Evolutionary conservation across 2,113 vertebrate species (phyloP).

Genomic region (Cynoglossus semilaevis): DNA sequence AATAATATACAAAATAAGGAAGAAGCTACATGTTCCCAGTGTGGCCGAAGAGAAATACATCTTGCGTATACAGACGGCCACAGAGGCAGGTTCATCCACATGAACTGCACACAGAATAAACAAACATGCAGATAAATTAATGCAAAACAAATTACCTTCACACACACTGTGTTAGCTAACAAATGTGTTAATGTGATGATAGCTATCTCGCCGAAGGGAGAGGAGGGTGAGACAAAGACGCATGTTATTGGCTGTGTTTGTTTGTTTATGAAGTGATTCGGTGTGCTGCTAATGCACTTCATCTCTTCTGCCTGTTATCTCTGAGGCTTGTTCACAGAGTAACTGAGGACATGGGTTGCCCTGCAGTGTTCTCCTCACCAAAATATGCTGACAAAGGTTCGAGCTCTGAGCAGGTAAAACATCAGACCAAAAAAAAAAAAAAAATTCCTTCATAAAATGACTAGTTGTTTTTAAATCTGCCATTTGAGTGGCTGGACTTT

Average conservation of each 20-base stretch:
- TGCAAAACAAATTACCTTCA: slow-evolving; percentile 13
- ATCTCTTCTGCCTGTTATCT: neutral
- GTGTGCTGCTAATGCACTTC: slow-evolving; percentile 21
- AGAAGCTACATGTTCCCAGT: too few relatives aligned
- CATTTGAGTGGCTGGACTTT: too few relatives aligned
- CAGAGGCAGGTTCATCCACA: slow-evolving; percentile 1
- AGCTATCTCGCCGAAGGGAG: neutral
- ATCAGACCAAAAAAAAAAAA: too few relatives aligned
- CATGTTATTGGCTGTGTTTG: slow-evolving; percentile 13
- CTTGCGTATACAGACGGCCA: too few relatives aligned
- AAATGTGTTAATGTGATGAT: slow-evolving; percentile 23
- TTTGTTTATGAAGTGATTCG: slow-evolving; percentile 32
- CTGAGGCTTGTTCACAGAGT: neutral
- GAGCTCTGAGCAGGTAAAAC: neutral
- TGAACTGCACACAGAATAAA: neutral
- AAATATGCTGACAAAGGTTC: neutral
- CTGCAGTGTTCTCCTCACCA: slow-evolving; percentile 10
- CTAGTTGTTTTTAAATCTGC: too few relatives aligned
- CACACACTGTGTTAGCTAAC: neutral
- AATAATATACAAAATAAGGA: too few relatives aligned
- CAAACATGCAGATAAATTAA: neutral
- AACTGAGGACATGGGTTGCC: neutral
- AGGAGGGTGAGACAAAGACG: slow-evolving; percentile 12
- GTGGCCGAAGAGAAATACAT: too few relatives aligned
- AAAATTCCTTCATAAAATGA: too few relatives aligned